Evolutionary conservation across 2,888 invertebrate species (phyloP), one percentile per base, ranked within the genome.

Genomic region (Drepana falcataria): DNA sequence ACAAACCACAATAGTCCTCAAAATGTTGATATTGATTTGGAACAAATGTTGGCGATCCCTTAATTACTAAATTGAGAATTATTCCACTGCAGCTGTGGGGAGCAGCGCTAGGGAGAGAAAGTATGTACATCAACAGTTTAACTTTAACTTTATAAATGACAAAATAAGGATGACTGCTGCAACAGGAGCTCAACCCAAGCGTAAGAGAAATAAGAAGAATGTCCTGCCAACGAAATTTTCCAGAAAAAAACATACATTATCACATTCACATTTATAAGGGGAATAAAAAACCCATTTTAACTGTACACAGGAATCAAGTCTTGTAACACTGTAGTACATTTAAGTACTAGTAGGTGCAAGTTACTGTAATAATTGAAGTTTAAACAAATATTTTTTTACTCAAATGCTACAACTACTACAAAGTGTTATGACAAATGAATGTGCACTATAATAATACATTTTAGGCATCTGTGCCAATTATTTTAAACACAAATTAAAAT

Each of bases 41-140:
- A 79, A 79, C 65, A 77, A 65, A 76, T 75, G 79, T 77, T 81
- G 87, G 78, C 78, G 81, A 81, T 87, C 87, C 87, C 72, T 76
- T 79, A 71, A 74, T 65, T 76, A 68, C 73, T 71, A 71, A 76
- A 77, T 77, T 76, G 68, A 71, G 72, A 83, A 87, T 86, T 87
- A 89, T 88, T 90, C 89, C 90, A 90, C 89, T 88, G 90, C 90
- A 90, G 87, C 90, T 87, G 85, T 85, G 83, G 83, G 77, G 71
- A 77, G 74, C 75, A 68, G 75, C 63, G 83, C 88, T 89, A 88
- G 63, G 84, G 87, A 89, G 78, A 88, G 80, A 91, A 89, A 80
- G 69, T 72, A 69, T 44, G 44, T 44, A 44, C 63, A 84, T 83
- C 79, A 82, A 74, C 71, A 75, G 71, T 61, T 70, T 66, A 9